Percentiles rank a stretch among this genome's conserved stretches.
phyloP scores from a whole-genome alignment of 2,888 invertebrate species.

The Spodoptera picta region DNA sequence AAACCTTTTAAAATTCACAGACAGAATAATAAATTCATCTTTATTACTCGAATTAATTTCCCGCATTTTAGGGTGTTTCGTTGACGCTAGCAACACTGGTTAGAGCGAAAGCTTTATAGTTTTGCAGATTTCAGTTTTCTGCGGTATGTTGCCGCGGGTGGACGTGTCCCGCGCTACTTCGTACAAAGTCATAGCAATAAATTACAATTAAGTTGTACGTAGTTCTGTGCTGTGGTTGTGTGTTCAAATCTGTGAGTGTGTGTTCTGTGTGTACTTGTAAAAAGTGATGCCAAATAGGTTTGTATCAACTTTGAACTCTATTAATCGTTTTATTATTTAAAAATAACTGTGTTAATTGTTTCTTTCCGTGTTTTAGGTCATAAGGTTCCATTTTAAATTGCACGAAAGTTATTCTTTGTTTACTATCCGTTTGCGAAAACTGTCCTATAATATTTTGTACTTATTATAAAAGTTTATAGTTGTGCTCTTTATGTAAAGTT shows the following conservation, averaged over 20 bases:
- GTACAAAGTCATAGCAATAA: constrained; percentile 30
- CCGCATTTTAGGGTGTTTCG: constrained; percentile 22
- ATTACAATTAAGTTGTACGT: constrained; percentile 38
- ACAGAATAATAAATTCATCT: neutral
- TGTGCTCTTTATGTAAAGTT: neutral
- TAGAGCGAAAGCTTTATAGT: constrained; percentile 59
- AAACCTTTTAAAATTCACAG: constrained; percentile 3
- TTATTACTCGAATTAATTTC: neutral
- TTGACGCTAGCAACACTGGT: constrained; percentile 48
- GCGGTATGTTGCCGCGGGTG: constrained; percentile 66
- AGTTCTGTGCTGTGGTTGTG: constrained; percentile 35
- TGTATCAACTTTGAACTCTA: constrained; percentile 21
- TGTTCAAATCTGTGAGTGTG: constrained; percentile 21
- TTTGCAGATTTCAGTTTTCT: constrained; percentile 72
- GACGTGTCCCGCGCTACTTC: constrained; percentile 45
- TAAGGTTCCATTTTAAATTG: constrained; percentile 18
- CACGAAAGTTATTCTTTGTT: constrained; percentile 18
- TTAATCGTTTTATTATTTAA: constrained; percentile 20
- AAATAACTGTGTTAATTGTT: constrained; percentile 30
- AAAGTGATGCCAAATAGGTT: constrained; percentile 50
- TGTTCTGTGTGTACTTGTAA: constrained; percentile 20
- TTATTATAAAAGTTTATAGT: neutral
- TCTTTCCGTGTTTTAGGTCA: constrained; percentile 52
- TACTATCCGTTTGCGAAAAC: neutral
- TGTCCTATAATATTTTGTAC: neutral